Evolutionary conservation across 2,888 invertebrate species (phyloP), one percentile per base, ranked within the genome.

Genomic region (Rhodophaea formosa): DNA sequence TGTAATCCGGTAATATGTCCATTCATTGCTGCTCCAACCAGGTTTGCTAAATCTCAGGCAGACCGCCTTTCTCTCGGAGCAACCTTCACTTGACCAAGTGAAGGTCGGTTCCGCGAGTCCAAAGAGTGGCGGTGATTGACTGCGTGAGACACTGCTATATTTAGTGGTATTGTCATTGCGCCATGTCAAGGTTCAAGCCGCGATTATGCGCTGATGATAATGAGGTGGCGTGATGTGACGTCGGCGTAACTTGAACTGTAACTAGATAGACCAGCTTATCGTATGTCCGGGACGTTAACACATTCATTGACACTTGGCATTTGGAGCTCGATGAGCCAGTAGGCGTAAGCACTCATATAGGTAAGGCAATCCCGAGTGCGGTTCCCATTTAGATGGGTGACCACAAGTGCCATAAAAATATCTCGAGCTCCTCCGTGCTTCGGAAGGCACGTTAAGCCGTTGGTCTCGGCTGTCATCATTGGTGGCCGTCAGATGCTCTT

Each of bases 221-320:
- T 74, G 68, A 68, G 71, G 86, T 89, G 89, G 88, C 87, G 88
- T 79, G 89, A 88, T 87, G 77, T 84, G 79, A 80, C 84, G 84
- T 78, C 71, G 59, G 53, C 54, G 29, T 8, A 15, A 15, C 29
- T 23, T 16, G 17, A 12, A 46, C 46, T 16, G 46, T 17, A 46
- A 53, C 44, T n/a, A 14, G 43, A 29, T 43, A 29, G 10, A 53
- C 29, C 17, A 10, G 44, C 53, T 53, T 44, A 53, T 53, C 53
- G 16, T 17, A 44, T 53, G 30, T 53, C 15, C 44, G 44, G 53
- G 10, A 44, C 44, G 17, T n/a, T 17, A 10, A 35, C 51, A 35
- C 51, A 51, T 35, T 46, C 8, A 46, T 46, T 46, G 23, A 12
- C 46, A 12, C 5, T 45, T 45, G 29, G 29, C 46, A 23, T 45